These are phyloP conservation scores for Odocoileus hemionus DNA, from an alignment of 2,113 vertebrate genomes.

Conservation along the genomic window DNA sequence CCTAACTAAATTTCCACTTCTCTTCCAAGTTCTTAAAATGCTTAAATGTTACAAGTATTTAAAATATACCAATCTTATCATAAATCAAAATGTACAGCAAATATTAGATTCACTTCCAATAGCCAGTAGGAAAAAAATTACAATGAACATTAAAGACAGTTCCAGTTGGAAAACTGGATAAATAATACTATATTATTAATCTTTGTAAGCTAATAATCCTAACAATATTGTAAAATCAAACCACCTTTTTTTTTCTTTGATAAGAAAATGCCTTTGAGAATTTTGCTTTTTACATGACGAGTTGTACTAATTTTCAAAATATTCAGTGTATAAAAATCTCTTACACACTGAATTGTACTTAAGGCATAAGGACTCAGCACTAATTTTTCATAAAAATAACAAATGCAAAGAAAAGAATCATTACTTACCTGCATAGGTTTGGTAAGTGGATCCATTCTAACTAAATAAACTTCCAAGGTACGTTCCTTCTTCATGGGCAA, in stretches of 20 bases:
- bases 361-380: neutral
- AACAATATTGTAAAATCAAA: neutral
- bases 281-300: neutral
- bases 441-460: conserved; percentile 92
- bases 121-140: neutral
- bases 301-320: neutral
- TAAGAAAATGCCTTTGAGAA: conserved; percentile 6
- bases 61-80: neutral
- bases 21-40: conserved; percentile 12
- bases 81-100: neutral
- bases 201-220: neutral
- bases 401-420: conserved; percentile 18
- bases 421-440: conserved; percentile 94
- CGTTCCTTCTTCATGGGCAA: conserved; percentile 98
- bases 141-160: neutral
- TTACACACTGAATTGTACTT: neutral
- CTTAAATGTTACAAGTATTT: neutral
- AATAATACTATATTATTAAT: neutral
- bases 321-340: neutral
- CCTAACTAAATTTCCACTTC: neutral
- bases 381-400: neutral
- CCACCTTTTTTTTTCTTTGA: neutral
- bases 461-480: conserved; percentile 94
- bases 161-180: neutral
- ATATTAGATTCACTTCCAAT: neutral